These are phyloP conservation scores for Calephelis virginiensis DNA, from an alignment of 1,140 invertebrate species.

Conservation along the genomic window DNA sequence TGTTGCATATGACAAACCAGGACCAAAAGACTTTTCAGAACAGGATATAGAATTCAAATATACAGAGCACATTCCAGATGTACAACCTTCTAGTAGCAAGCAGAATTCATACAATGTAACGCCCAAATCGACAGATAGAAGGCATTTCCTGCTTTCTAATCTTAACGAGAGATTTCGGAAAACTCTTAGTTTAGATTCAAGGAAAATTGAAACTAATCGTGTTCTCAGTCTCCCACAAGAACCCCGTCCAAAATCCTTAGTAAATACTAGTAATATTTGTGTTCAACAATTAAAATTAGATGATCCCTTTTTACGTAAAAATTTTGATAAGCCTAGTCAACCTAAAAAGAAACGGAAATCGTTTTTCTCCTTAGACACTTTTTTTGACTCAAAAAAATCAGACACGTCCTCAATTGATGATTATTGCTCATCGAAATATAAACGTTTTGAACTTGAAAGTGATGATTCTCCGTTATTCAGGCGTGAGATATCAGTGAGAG, in stretches of 20 bases:
- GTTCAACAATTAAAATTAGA: constrained; percentile 56
- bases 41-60: constrained; percentile 73
- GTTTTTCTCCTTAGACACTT: constrained; percentile 74
- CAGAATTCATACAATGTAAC: constrained; percentile 67
- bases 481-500: constrained; percentile 44
- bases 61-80: constrained; percentile 64
- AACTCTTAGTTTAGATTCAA: constrained; percentile 72
- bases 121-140: constrained; percentile 63
- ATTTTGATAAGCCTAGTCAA: constrained; percentile 58
- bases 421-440: constrained; percentile 76
- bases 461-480: constrained; percentile 73
- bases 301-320: constrained; percentile 50
- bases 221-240: constrained; percentile 57
- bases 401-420: constrained; percentile 75
- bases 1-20: constrained; percentile 43
- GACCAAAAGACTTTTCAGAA: constrained; percentile 53
- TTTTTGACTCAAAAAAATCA: constrained; percentile 73
- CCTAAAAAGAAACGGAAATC: constrained; percentile 75
- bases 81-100: constrained; percentile 66
- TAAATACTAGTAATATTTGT: constrained; percentile 65
- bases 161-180: constrained; percentile 75
- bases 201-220: constrained; percentile 63
- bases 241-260: constrained; percentile 67
- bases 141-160: constrained; percentile 65
- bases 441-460: constrained; percentile 73